Conservation (phyloP, 2,113 vertebrate genomes). For the Girardinichthys multiradiatus region DNA sequence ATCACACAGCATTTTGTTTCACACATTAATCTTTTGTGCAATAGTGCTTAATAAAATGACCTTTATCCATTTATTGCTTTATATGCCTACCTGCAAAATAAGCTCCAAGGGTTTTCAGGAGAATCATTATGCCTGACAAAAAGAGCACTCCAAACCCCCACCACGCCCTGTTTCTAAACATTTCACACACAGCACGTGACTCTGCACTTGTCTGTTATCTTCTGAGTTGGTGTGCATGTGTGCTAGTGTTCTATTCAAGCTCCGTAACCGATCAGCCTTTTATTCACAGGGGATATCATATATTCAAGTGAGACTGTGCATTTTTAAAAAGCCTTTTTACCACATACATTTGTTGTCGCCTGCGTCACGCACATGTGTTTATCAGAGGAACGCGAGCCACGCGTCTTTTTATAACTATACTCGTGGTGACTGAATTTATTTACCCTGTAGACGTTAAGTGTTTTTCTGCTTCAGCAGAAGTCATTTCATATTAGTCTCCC, state of each 20-base stretch:
- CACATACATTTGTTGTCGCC: constrained; percentile 11
- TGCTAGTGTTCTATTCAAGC: constrained; percentile 28
- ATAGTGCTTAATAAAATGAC: constrained; percentile 16
- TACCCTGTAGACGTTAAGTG: constrained; percentile 11
- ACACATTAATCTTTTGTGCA: constrained; percentile 11
- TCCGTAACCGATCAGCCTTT: constrained; percentile 43
- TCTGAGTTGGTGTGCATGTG: constrained; percentile 18
- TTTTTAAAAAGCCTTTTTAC: constrained; percentile 24
- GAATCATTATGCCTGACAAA: constrained; percentile 35
- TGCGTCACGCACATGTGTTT: constrained; percentile 39
- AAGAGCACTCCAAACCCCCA: constrained; percentile 20
- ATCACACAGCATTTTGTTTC: neutral
- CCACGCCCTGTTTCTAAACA: constrained; percentile 58
- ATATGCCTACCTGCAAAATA: constrained; percentile 36
- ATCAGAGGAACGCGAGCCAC: constrained; percentile 13
- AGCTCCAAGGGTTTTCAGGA: constrained; percentile 23
- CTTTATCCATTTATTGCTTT: constrained; percentile 61
- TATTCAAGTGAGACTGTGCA: constrained; percentile 11
- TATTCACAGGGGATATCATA: constrained; percentile 23
- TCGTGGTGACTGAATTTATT: constrained; percentile 24
- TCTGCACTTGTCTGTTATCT: constrained; percentile 29
- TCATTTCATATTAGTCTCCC: neutral
- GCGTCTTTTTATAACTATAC: constrained; percentile 17
- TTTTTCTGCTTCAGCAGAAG: constrained; percentile 9
- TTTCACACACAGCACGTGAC: constrained; percentile 31